Percentiles rank a stretch among this genome's conserved stretches.
Conservation (phyloP, 2,888 invertebrate species). For the Anthophora plumipes region DNA sequence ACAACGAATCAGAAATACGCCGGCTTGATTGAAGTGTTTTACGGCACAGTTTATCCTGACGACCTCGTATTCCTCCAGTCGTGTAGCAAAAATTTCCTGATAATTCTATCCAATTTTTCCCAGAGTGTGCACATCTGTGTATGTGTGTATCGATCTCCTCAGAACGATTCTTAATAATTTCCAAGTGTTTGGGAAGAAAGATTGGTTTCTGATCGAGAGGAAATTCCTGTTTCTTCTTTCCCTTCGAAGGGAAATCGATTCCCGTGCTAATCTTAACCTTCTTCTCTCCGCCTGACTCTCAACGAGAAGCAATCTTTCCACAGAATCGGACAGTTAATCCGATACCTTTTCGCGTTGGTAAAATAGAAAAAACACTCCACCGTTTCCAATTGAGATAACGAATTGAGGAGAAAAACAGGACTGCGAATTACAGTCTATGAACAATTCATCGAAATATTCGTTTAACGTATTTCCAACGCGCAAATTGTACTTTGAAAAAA, state of each 20-base stretch:
- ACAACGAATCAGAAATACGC: conserved; percentile 14
- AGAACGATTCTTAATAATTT: not conserved
- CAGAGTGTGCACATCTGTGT: no score
- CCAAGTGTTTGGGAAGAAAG: not conserved
- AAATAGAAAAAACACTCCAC: not conserved
- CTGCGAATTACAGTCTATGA: not conserved
- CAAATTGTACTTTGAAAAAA: not conserved
- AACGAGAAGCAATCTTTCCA: conserved; percentile 18
- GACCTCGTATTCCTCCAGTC: not conserved
- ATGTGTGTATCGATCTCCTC: no score
- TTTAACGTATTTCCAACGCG: no score
- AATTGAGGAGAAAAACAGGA: not conserved
- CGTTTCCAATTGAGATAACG: not conserved
- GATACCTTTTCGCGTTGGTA: conserved; percentile 9
- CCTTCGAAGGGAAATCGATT: not conserved
- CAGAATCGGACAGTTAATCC: conserved; percentile 38
- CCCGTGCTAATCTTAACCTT: conserved; percentile 29
- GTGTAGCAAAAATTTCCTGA: not conserved
- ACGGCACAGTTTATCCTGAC: not conserved
- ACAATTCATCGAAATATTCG: no score
- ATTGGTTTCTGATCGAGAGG: not conserved
- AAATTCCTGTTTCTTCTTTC: conserved; percentile 19
- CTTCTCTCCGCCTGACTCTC: not conserved
- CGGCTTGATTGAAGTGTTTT: conserved; percentile 42
- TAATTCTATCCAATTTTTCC: not conserved